Percentiles rank a stretch among this genome's conserved stretches.
Conservation (phyloP, 2,113 vertebrate genomes). For the Colinus virginianus region DNA sequence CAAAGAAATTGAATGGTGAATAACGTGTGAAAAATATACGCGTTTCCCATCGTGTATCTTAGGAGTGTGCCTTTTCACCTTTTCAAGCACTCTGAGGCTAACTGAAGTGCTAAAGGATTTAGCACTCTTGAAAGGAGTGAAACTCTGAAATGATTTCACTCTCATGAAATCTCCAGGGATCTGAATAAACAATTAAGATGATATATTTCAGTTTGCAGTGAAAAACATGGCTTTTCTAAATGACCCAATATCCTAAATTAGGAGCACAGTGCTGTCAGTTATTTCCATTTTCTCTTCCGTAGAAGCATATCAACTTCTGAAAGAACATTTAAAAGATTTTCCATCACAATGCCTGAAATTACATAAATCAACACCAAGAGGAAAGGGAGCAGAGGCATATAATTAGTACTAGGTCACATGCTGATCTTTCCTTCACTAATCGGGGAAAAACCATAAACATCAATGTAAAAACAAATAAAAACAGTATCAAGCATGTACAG, state of each 20-base stretch:
- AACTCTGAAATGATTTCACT: background rate
- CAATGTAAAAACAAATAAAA: background rate
- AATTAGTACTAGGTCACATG: too few species aligned
- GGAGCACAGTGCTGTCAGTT: background rate
- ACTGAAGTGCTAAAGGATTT: background rate
- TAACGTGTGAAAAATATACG: background rate
- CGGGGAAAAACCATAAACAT: background rate
- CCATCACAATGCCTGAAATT: too few species aligned
- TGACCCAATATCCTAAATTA: background rate
- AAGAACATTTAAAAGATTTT: too few species aligned
- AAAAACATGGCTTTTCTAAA: background rate
- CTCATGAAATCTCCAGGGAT: background rate
- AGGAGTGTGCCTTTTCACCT: background rate
- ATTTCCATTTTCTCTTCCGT: background rate
- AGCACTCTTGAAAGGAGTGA: background rate
- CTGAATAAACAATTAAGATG: background rate
- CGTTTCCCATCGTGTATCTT: background rate
- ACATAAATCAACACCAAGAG: too few species aligned
- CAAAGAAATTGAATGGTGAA: background rate
- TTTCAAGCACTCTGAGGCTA: background rate
- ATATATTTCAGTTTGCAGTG: background rate
- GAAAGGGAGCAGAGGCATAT: too few species aligned
- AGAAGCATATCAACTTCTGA: fast-evolving
- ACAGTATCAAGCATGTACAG: background rate
- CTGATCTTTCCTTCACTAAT: too few species aligned